These are phyloP conservation scores for Cheilosia urbana DNA, from an alignment of 2,888 invertebrate species.

Conservation along the genomic window DNA sequence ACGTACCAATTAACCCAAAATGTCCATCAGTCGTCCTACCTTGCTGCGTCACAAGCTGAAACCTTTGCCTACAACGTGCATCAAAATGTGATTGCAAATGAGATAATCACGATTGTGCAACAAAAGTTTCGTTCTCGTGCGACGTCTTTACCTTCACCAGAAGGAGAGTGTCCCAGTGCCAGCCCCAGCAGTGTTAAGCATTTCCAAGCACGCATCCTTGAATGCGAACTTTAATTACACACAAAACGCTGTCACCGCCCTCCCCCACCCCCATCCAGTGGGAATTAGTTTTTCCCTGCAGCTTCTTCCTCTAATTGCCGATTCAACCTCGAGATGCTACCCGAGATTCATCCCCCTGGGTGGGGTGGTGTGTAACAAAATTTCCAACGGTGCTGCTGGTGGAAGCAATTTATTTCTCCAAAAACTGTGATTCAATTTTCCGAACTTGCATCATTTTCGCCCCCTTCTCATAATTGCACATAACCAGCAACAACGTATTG, in stretches of 20 bases:
- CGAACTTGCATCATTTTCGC: slow-evolving; percentile 57
- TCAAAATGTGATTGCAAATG: slow-evolving; percentile 47
- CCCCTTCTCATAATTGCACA: slow-evolving; percentile 61
- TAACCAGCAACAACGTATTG: slow-evolving; percentile 54
- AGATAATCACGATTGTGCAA: slow-evolving; percentile 65
- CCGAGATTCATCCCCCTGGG: slow-evolving; percentile 17
- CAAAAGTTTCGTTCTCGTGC: slow-evolving; percentile 27
- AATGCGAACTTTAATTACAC: slow-evolving; percentile 72
- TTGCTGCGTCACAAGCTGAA: neutral
- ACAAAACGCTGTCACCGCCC: slow-evolving; percentile 28
- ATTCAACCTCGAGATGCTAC: slow-evolving; percentile 57
- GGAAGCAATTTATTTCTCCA: slow-evolving; percentile 56
- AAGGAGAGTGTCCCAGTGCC: neutral
- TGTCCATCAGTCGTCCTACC: slow-evolving; percentile 4
- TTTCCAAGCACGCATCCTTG: slow-evolving; percentile 66
- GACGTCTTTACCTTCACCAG: slow-evolving; percentile 24
- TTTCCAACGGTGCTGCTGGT: neutral
- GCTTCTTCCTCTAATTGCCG: slow-evolving; percentile 63
- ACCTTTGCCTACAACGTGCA: slow-evolving; percentile 47
- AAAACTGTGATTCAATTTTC: slow-evolving; percentile 71
- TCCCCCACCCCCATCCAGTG: slow-evolving; percentile 18
- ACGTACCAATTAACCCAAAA: slow-evolving; percentile 52
- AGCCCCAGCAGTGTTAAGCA: slow-evolving; percentile 16
- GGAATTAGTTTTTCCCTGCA: slow-evolving; percentile 55
- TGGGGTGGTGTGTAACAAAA: slow-evolving; percentile 29